A percentile compares a stretch with the other conserved stretches of the same genome.
Evolutionary conservation across 2,797 vertebrate genomes (phyloP).

Genomic region (Atherinosoma microstoma): DNA sequence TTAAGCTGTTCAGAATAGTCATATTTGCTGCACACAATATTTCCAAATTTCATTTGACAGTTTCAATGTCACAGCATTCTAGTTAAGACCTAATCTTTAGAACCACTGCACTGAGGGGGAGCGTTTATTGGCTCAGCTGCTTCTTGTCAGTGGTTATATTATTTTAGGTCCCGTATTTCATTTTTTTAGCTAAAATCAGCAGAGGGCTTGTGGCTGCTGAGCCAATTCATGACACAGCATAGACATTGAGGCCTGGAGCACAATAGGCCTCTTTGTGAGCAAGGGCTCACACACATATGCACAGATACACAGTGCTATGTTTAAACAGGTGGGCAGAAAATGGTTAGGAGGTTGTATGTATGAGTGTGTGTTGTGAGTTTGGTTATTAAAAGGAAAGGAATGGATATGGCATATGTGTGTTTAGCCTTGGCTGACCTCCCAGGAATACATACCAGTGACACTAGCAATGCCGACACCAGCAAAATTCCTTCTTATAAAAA

Average conservation of each 20-base stretch:
- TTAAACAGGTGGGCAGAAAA: conserved; percentile 80
- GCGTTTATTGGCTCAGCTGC: conserved; percentile 53
- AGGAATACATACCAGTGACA: conserved; percentile 76
- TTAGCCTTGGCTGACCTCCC: conserved; percentile 73
- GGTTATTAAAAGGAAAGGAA: conserved; percentile 75
- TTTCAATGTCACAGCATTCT: conserved; percentile 1
- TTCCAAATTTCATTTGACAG: not conserved
- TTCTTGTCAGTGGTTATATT: conserved; percentile 61
- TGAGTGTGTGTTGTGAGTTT: conserved; percentile 36
- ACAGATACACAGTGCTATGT: conserved; percentile 68
- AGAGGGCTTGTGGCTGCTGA: conserved; percentile 59
- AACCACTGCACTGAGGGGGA: conserved; percentile 36
- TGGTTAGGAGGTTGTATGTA: conserved; percentile 52
- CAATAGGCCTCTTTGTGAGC: conserved; percentile 75
- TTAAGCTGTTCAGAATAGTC: not conserved
- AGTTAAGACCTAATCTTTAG: conserved; percentile 3
- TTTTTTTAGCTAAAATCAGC: conserved; percentile 74
- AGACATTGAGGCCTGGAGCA: conserved; percentile 62
- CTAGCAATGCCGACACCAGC: conserved; percentile 71
- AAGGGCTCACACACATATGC: conserved; percentile 47
- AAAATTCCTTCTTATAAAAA: conserved; percentile 79
- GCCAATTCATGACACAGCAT: conserved; percentile 77
- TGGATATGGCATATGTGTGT: conserved; percentile 72
- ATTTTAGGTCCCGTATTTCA: conserved; percentile 69
- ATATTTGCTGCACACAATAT: not conserved